Conservation (phyloP, 2,797 vertebrate species). For the Myripristis jacobus region DNA sequence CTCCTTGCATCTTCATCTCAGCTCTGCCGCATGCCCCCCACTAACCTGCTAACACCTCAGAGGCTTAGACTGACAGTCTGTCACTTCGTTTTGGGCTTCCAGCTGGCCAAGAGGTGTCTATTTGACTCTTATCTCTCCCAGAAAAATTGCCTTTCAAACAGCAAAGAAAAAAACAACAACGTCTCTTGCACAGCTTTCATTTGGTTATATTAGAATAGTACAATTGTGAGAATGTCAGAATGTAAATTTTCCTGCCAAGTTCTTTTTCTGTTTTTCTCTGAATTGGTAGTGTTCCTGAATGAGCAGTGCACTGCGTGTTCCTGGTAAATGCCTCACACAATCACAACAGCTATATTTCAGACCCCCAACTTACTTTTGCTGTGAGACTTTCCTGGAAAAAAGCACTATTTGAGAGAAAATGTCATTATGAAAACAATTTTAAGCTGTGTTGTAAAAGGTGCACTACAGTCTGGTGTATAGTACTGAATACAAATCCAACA, state of each 20-base stretch:
- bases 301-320: neutral
- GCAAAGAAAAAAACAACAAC: slow-evolving; percentile 6
- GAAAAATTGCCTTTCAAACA: slow-evolving; percentile 21
- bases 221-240: neutral
- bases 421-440: neutral
- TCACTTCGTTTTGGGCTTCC: slow-evolving; percentile 33
- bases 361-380: slow-evolving; percentile 8
- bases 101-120: slow-evolving; percentile 32
- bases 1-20: slow-evolving; percentile 29
- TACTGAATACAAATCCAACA: neutral
- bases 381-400: neutral
- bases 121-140: slow-evolving; percentile 7
- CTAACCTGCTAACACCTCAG: slow-evolving; percentile 36
- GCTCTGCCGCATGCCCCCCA: slow-evolving; percentile 19
- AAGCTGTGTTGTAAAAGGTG: neutral
- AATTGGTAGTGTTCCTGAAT: neutral
- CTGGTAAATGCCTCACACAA: slow-evolving; percentile 5
- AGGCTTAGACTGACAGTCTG: slow-evolving; percentile 52
- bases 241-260: slow-evolving; percentile 9
- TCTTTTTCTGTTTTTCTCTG: slow-evolving; percentile 21
- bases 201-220: slow-evolving; percentile 5
- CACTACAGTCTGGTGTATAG: slow-evolving; percentile 1
- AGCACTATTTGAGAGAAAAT: neutral
- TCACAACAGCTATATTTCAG: neutral
- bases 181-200: too few species aligned